Evolutionary conservation across 1,140 invertebrate genomes (phyloP), one percentile per base, ranked within the genome.

Genomic region (Triops cancriformis): DNA sequence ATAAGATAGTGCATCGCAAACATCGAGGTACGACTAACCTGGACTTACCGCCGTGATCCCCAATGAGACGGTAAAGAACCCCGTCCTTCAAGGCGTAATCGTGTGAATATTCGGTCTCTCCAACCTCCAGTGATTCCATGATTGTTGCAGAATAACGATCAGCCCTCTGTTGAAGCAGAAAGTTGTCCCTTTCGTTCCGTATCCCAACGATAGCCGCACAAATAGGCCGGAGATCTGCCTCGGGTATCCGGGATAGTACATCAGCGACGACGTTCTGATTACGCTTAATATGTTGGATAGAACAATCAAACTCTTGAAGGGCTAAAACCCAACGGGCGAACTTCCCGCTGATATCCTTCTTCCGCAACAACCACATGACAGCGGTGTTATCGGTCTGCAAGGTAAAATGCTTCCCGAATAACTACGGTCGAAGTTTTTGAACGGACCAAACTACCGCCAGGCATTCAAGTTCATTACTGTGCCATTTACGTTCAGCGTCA

Each of bases 371-470:
- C n/a, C n/a, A n/a, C n/a, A n/a, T n/a, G n/a, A n/a, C n/a, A n/a
- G n/a, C n/a, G n/a, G n/a, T n/a, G n/a, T n/a, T n/a, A n/a, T n/a
- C n/a, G n/a, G n/a, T n/a, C n/a, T n/a, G 26, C 1, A 86, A 81
- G 0, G 74, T 82, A 76, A 87, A 86, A 14, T 82, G 75, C n/a
- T 80, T 81, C 11, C 83, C 84, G 75, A 82, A 79, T 9, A 87
- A 27, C 79, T 85, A 87, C 42, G 79, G 77, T 14, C 82, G 51
- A 43, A 84, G 82, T 72, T 83, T 81, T 31, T 83, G 79, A 1
- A 86, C 81, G 5, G 82, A n/a, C 82, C 81, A 83, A 18, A 86
- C 74, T 10, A 87, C 76, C 26, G 83, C 86, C 26, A 87, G 80
- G n/a, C n/a, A n/a, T n/a, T n/a, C n/a, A n/a, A n/a, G n/a, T n/a